Evolutionary conservation across 2,113 vertebrate species (phyloP).

Genomic region (Colius striatus): DNA sequence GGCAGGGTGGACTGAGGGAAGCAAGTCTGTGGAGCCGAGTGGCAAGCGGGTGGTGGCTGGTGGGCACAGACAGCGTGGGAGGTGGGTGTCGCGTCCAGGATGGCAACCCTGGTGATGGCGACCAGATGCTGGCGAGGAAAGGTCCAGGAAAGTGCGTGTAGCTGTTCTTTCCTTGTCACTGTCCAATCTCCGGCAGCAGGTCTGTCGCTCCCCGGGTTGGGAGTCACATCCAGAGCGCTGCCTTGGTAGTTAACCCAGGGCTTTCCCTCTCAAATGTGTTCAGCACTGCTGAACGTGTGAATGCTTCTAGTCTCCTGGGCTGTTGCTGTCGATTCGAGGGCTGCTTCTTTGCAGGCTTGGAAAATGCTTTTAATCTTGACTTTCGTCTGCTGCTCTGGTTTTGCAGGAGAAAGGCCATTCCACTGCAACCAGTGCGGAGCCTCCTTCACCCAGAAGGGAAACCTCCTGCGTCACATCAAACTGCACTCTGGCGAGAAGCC

Average conservation of each 20-base stretch:
- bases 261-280: not conserved
- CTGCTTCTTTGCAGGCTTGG: not conserved
- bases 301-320: rapidly evolving
- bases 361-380: not conserved
- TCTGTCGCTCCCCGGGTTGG: rapidly evolving
- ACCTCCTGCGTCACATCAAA: slow-evolving; percentile 95
- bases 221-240: rapidly evolving
- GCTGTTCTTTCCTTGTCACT: rapidly evolving
- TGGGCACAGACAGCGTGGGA: rapidly evolving
- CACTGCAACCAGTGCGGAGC: slow-evolving; percentile 97
- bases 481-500: slow-evolving; percentile 97
- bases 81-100: not conserved
- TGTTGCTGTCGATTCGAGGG: no score
- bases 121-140: not conserved
- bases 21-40: rapidly evolving
- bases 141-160: rapidly evolving
- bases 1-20: not conserved
- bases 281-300: rapidly evolving
- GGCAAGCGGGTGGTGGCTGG: not conserved
- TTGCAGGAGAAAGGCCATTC: slow-evolving; percentile 91
- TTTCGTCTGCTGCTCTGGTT: not conserved
- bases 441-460: slow-evolving; percentile 98
- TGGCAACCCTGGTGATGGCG: rapidly evolving
- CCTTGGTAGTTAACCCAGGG: rapidly evolving
- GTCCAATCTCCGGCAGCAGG: not conserved